phyloP scores from a whole-genome alignment of 2,888 invertebrate genomes.

The Helobdella robusta region DNA sequence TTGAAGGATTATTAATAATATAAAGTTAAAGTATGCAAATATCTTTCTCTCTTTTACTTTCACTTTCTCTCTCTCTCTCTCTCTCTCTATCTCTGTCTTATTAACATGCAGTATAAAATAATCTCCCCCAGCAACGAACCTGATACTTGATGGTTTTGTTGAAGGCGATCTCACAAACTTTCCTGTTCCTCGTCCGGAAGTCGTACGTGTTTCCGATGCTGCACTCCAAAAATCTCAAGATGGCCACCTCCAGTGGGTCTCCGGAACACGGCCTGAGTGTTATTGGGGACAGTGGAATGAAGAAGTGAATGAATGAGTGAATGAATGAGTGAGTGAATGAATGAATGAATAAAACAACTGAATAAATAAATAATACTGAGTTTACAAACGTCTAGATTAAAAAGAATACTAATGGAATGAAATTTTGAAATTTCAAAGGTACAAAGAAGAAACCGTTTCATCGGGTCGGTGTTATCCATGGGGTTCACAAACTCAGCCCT shows the following conservation, averaged over 20 bases:
- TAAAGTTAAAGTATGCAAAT: background rate
- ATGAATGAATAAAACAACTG: too few species aligned
- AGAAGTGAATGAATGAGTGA: too few species aligned
- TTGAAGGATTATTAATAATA: background rate
- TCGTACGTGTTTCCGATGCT: constrained; percentile 46
- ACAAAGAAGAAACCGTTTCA: background rate
- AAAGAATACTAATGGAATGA: too few species aligned
- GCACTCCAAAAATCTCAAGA: constrained; percentile 49
- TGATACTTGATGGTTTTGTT: constrained; percentile 54
- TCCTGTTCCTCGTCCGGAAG: constrained; percentile 45
- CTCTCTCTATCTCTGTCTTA: too few species aligned
- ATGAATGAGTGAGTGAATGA: too few species aligned
- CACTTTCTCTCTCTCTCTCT: too few species aligned
- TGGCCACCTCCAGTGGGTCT: constrained; percentile 52
- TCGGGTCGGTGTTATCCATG: constrained; percentile 3
- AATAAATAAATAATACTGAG: background rate
- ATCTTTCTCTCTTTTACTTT: too few species aligned
- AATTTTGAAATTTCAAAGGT: too few species aligned
- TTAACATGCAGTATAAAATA: too few species aligned
- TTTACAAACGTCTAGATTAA: background rate
- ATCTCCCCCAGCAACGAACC: too few species aligned
- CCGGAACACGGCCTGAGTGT: constrained; percentile 51
- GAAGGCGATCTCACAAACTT: constrained; percentile 52
- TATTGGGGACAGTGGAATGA: too few species aligned
- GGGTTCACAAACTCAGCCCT: constrained; percentile 83